These are phyloP conservation scores for Hemicentrotus pulcherrimus DNA, from an alignment of 35 echinoderm and acorn worm species.

Conservation along the genomic window DNA sequence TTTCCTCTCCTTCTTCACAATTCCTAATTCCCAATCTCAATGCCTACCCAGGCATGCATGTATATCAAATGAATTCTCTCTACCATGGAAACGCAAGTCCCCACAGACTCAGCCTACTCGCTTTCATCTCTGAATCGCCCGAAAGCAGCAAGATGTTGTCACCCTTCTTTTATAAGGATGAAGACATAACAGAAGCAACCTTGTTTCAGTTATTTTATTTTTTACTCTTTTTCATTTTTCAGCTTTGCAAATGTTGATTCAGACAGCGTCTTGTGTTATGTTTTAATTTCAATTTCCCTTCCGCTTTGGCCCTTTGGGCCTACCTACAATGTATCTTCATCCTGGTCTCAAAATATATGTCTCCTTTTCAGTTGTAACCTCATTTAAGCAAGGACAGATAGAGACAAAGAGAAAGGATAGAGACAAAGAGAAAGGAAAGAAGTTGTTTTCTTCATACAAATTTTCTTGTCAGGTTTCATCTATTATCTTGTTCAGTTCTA, in stretches of 20 bases:
- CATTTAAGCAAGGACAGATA: neutral
- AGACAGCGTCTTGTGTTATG: neutral
- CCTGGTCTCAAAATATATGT: neutral
- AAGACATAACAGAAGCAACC: neutral
- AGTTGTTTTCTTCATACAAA: neutral
- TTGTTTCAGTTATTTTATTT: neutral
- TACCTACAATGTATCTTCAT: neutral
- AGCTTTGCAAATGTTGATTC: neutral
- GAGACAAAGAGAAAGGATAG: neutral
- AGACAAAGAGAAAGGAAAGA: too few species aligned
- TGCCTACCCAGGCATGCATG: neutral
- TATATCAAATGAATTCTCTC: neutral
- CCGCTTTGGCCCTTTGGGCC: neutral
- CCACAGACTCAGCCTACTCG: neutral
- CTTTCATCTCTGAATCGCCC: neutral
- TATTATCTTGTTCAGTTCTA: too few species aligned
- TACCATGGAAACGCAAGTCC: neutral
- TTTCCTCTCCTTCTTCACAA: slow-evolving; percentile 10
- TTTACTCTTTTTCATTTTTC: neutral
- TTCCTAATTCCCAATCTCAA: slow-evolving; percentile 12
- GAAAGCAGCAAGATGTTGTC: neutral
- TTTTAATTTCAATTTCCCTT: slow-evolving; percentile 20
- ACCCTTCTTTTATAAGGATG: neutral
- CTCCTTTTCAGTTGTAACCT: neutral
- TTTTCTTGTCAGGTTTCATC: neutral